Evolutionary conservation across 2,888 invertebrate genomes (phyloP), one percentile per base, ranked within the genome.

Genomic region (Lasioglossum lativentre): DNA sequence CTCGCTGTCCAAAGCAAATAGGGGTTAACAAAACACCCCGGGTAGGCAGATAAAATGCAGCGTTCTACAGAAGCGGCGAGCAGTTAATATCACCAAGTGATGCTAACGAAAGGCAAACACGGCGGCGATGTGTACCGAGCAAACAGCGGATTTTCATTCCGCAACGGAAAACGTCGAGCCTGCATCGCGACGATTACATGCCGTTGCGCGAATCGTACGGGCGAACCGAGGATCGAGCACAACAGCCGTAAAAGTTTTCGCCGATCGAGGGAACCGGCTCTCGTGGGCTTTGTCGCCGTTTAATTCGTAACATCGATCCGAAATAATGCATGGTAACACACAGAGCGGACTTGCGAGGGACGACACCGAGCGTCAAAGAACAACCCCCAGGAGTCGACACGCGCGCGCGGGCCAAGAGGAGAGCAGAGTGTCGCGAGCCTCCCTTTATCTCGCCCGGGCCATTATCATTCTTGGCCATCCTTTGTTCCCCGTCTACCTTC

Each of bases 391-490:
- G 30, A 16, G 40, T 6, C 30, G 63, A 23, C 81, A 16, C 78
- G 68, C 12, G 27, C 78, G 68, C 12, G 27, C 42, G 19, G n/a
- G 19, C 27, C 27, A 70, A 70, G 71, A 68, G 68, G 23, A 38
- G 6, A 45, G 45, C n/a, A 42, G n/a, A n/a, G 75, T 27, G 72
- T 76, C 63, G 59, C 63, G 14, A 68, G 23, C 70, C 23, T 68
- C 73, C 79, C 86, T 80, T 82, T 78, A 73, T 78, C 82, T 66
- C 75, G 38, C 23, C 16, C 16, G 27, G 27, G 23, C 73, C 78
- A 75, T 78, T 75, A 82, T 77, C 80, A 70, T 78, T 80, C 75
- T 82, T 76, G 73, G 70, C 47, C 74, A 75, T 42, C 63, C 82
- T 80, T 86, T 82, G 79, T 68, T 73, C 63, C 63, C n/a, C 40